These are phyloP conservation scores for Enteromius radiatus DNA, from an alignment of 2,797 vertebrate genomes.

Conservation along the genomic window DNA sequence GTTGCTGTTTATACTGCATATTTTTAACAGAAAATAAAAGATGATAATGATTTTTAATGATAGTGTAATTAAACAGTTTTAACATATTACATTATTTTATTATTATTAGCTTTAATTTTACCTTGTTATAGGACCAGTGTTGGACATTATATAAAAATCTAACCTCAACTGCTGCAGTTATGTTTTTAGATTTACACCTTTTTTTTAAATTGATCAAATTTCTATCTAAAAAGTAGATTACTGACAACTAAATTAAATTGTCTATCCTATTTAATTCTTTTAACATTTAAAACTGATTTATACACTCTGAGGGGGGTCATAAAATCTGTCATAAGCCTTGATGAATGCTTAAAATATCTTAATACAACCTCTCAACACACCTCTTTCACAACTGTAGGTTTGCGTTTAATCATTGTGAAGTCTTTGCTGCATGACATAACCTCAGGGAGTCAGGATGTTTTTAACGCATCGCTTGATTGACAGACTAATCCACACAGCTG, in stretches of 20 bases:
- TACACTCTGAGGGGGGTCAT: background rate
- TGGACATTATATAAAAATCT: background rate
- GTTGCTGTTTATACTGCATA: background rate
- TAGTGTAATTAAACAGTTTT: background rate
- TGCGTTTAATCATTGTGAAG: conserved; percentile 45
- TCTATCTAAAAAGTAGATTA: background rate
- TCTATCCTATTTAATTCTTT: background rate
- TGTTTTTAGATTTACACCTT: background rate
- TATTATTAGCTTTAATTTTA: background rate
- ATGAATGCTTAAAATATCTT: conserved; percentile 17
- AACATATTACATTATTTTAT: background rate
- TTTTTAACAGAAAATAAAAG: too few species aligned
- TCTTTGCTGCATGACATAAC: conserved; percentile 61
- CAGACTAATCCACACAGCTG: conserved; percentile 16
- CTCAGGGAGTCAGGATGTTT: conserved; percentile 28
- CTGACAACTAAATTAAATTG: conserved; percentile 3
- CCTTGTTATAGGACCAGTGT: background rate
- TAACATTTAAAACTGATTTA: background rate
- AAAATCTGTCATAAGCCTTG: background rate
- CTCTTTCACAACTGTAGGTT: conserved; percentile 18
- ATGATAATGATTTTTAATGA: too few species aligned
- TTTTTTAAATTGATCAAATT: background rate
- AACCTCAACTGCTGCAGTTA: background rate
- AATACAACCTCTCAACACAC: conserved; percentile 33
- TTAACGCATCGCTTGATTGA: conserved; percentile 47